Evolutionary conservation across 2,888 invertebrate species (phyloP), one percentile per base, ranked within the genome.

Genomic region (Brachylomia viminalis): DNA sequence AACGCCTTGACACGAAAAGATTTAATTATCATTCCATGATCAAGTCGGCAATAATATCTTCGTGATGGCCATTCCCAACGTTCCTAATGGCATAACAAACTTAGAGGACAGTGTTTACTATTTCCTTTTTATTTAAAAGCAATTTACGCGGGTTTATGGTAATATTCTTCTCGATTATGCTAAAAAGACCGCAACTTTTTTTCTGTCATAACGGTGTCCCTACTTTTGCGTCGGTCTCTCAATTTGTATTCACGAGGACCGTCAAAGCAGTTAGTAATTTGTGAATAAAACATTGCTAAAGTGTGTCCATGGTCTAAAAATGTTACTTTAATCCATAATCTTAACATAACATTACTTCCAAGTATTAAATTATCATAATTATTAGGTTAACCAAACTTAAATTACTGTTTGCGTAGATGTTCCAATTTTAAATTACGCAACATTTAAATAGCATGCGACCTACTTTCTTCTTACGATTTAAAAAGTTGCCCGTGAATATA

Each of bases 71-170:
- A 49, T 65, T 75, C n/a, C 49, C 80, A n/a, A 33, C 54, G 54
- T 76, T 77, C 13, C 42, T 83, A 71, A 72, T 77, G 52, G 64
- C 62, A 70, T 77, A 75, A 81, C 59, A 73, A 82, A 77, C 73
- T 68, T 23, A 72, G 20, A 58, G 68, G 68, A 56, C 62, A 82
- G 20, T 77, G 73, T 83, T 72, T 82, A 85, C 73, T 73, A 85
- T 82, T 83, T 78, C 61, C 33, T 6, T 77, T 82, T 72, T 78
- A 78, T 72, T 72, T 71, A 64, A 83, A 83, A 83, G 86, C 73
- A 83, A 85, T 83, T 83, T 85, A 71, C 86, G 68, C 61, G 70
- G 83, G 77, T 72, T 85, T 85, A 83, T 83, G 85, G 71, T 74
- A 85, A 85, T 83, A 72, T 71, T 64, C 20, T 80, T 74, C 42